These are phyloP conservation scores for Notiomystis cincta DNA, from an alignment of 2,113 vertebrate species.

Conservation along the genomic window DNA sequence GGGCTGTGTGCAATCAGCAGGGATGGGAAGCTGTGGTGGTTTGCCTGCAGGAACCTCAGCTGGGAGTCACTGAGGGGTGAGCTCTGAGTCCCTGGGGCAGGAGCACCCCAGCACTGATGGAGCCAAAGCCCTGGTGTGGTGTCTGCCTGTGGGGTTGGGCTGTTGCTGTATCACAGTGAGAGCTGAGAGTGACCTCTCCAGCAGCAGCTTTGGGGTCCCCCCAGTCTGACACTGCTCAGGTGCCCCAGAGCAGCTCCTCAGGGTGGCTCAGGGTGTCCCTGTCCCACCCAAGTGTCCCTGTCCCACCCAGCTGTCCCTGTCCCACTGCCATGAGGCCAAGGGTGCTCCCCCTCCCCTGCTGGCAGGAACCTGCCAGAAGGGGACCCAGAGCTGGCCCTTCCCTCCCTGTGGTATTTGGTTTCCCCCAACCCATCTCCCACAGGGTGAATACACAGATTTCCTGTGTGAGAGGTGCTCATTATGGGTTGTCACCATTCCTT, in stretches of 20 bases:
- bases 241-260: not conserved
- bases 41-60: not conserved
- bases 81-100: not conserved
- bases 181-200: not conserved
- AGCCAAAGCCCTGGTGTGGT: not conserved
- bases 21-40: not conserved
- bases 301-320: not conserved
- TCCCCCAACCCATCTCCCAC: not conserved
- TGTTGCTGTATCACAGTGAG: not conserved
- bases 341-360: not conserved
- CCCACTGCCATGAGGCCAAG: not conserved
- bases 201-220: not conserved
- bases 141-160: not conserved
- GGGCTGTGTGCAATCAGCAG: not conserved
- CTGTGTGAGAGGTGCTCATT: not conserved
- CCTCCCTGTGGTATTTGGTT: not conserved
- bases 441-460: not conserved
- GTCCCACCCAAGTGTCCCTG: not conserved
- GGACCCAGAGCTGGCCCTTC: not conserved
- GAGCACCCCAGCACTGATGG: not conserved
- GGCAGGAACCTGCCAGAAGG: not conserved
- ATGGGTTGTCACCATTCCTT: not conserved
- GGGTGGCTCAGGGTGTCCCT: fast-evolving
- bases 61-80: not conserved
- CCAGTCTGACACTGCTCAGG: fast-evolving